Base-by-base conservation (phyloP, 1,140 invertebrate genomes). In the Dendrolimus kikuchii region DNA sequence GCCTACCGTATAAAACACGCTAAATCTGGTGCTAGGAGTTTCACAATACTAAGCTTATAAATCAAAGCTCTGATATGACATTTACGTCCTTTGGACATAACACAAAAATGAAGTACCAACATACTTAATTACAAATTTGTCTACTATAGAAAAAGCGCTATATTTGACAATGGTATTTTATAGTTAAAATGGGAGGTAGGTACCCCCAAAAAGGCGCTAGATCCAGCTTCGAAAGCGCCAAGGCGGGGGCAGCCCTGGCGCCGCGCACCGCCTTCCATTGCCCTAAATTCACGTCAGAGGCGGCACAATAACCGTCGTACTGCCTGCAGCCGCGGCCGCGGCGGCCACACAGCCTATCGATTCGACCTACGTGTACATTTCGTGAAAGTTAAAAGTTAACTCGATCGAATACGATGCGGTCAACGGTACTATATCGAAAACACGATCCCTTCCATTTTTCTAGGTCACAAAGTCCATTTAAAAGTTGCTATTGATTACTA, bases 331-430 rank as follows among this genome's bases (percentile, higher is more conserved):
- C 79, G 80, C 80, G 77, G 69, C 79, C 77, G 62, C 70, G 74
- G 60, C 71, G 71, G 76, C 81, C 74, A 72, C 64, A 70, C 76
- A 60, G 58, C 71, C 75, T 77, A 85, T 85, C 78, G 81, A 85
- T 82, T 79, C 77, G 58, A 64, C 41, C 59, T 56, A 56, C 46
- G 50, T 53, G 55, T 55, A 75, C 74, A 72, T 77, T 74, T 77
- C 74, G 76, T 81, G 79, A 82, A 82, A 81, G 72, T 82, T 80
- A 82, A 84, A 85, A 81, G 70, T 82, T 81, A 81, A 80, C 77
- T 74, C 76, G 76, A 78, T 77, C 72, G 77, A 79, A 81, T 77
- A 66, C 71, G 74, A 74, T 82, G 77, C 79, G 78, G 74, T 70
- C 71, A 70, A 71, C 72, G 63, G 48, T 60, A 71, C 68, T 53